A percentile compares a stretch with the other conserved stretches of the same genome.
phyloP scores from a whole-genome alignment of 2,113 vertebrate species.

The Gobius niger region DNA sequence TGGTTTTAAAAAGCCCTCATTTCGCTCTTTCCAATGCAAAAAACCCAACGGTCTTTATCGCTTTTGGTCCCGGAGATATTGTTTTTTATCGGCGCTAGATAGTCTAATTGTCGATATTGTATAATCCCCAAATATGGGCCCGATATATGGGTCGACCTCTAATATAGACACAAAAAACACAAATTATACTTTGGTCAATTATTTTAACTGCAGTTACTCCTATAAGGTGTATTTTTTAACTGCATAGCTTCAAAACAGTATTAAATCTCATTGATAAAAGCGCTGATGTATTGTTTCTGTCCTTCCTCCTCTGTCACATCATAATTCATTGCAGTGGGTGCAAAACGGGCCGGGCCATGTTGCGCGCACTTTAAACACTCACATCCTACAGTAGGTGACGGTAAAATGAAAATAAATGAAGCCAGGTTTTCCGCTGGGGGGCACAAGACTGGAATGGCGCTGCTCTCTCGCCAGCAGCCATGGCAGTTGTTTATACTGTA shows the following conservation, averaged over 20 bases:
- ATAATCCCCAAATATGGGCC: too few relatives aligned
- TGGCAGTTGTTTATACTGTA: conserved; percentile 16
- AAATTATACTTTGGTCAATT: not conserved
- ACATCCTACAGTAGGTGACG: conserved; percentile 75
- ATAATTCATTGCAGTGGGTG: conserved; percentile 46
- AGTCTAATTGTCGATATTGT: too few relatives aligned
- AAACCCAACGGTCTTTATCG: too few relatives aligned
- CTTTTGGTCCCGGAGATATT: too few relatives aligned
- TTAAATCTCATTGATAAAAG: conserved; percentile 29
- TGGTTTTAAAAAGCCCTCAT: too few relatives aligned
- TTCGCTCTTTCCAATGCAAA: too few relatives aligned
- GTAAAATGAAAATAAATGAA: conserved; percentile 85
- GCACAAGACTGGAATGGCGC: conserved; percentile 78
- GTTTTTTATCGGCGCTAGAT: too few relatives aligned
- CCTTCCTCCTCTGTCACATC: conserved; percentile 31
- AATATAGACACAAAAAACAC: not conserved
- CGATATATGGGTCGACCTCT: too few relatives aligned
- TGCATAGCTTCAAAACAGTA: conserved; percentile 9
- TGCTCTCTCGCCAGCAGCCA: conserved; percentile 48
- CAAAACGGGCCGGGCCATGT: conserved; percentile 55
- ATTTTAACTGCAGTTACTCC: not conserved
- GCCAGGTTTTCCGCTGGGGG: conserved; percentile 83
- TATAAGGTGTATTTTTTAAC: not conserved
- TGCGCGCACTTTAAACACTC: conserved; percentile 82
- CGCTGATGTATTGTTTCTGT: conserved; percentile 48